Percentiles rank a stretch among this genome's conserved stretches.
phyloP scores from a whole-genome alignment of 2,888 invertebrate genomes.

The Antheraea assamensis region DNA sequence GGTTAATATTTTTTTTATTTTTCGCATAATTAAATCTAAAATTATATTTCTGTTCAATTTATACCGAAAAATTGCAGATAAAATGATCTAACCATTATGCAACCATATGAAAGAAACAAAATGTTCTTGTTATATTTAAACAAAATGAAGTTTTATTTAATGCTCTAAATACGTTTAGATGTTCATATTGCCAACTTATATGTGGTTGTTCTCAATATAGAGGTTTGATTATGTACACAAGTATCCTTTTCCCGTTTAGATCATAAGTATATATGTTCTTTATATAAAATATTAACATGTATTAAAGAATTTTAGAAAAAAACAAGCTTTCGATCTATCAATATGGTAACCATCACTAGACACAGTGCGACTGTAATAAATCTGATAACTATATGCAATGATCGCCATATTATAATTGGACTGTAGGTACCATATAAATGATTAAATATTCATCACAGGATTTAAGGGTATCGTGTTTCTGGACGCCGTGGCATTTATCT shows the following conservation, averaged over 20 bases:
- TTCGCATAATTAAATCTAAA: background rate
- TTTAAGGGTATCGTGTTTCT: background rate
- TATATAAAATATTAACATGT: background rate
- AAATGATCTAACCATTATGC: too few relatives aligned
- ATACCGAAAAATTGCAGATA: background rate
- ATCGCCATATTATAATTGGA: background rate
- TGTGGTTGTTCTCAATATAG: background rate
- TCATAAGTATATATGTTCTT: background rate
- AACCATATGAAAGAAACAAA: background rate
- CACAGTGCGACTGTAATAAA: background rate
- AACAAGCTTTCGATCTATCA: background rate
- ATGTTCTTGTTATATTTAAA: background rate
- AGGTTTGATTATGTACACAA: background rate
- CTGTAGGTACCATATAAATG: background rate
- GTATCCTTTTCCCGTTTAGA: background rate
- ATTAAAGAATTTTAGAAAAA: background rate
- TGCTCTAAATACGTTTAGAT: background rate
- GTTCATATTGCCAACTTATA: too few relatives aligned
- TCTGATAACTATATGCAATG: background rate
- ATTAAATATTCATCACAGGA: background rate
- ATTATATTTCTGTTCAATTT: background rate
- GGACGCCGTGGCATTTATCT: background rate
- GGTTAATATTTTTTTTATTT: constrained; percentile 83
- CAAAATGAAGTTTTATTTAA: background rate
- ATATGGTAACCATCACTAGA: background rate